These are phyloP conservation scores for Papilio elwesi DNA, from an alignment of 2,888 invertebrate species.

Conservation along the genomic window DNA sequence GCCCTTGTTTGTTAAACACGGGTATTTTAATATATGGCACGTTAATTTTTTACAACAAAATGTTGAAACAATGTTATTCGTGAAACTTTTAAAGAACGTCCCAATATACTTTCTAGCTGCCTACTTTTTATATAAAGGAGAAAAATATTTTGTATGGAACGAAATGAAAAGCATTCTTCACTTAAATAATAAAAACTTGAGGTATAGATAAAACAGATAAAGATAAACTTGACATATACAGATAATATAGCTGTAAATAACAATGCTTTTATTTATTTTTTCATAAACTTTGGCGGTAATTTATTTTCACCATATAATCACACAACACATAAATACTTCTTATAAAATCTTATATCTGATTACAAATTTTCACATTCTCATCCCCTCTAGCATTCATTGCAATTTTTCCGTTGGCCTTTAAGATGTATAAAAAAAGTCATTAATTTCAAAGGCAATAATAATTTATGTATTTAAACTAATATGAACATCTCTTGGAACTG, in stretches of 20 bases:
- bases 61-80: neutral
- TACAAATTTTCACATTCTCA: neutral
- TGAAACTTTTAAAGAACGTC: no score
- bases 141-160: neutral
- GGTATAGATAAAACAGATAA: neutral
- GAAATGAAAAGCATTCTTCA: neutral
- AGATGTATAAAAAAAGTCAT: neutral
- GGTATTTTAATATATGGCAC: constrained; percentile 12
- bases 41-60: neutral
- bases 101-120: neutral
- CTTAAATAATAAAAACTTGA: neutral
- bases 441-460: neutral
- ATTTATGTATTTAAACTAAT: no score
- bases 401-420: neutral
- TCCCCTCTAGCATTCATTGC: neutral
- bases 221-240: neutral
- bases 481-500: no score
- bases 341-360: neutral
- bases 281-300: neutral
- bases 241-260: neutral
- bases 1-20: neutral
- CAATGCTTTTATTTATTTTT: neutral
- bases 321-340: neutral
- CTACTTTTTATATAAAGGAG: neutral
- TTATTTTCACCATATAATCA: neutral